These are phyloP conservation scores for Anoncus sp. DNA, from an alignment of 2,888 invertebrate genomes.

Conservation along the genomic window DNA sequence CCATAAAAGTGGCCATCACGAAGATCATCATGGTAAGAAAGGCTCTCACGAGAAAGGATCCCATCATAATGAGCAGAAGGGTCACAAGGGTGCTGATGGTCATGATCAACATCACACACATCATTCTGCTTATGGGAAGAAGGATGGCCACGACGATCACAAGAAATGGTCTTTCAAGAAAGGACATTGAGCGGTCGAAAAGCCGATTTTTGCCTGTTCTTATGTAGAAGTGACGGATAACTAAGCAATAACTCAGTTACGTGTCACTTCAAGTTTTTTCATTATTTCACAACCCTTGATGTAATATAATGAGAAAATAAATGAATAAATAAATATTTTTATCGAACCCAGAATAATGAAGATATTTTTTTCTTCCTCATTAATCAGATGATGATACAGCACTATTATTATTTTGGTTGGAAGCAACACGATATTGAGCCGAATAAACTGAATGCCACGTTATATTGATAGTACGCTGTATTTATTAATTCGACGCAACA, in stretches of 20 bases:
- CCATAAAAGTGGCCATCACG: constrained; percentile 90
- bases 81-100: constrained; percentile 86
- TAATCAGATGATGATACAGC: not conserved
- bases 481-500: not conserved
- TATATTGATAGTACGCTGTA: not conserved
- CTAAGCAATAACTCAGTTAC: not conserved
- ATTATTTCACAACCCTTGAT: constrained; percentile 4
- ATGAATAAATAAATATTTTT: not conserved
- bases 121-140: constrained; percentile 86
- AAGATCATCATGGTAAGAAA: constrained; percentile 92
- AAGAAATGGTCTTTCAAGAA: constrained; percentile 81
- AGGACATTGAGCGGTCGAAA: constrained; percentile 74
- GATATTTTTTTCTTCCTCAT: not conserved
- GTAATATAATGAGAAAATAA: not conserved
- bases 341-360: not conserved
- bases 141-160: constrained; percentile 86
- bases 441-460: not conserved
- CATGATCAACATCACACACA: constrained; percentile 87
- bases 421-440: not conserved
- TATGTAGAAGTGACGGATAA: no score
- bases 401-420: not conserved
- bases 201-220: no score
- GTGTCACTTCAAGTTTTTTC: not conserved
- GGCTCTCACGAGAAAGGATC: constrained; percentile 89
- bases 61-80: constrained; percentile 87